Conservation (phyloP, 1,140 invertebrate species). For the Pachyrhynchus sulphureomaculatus region DNA sequence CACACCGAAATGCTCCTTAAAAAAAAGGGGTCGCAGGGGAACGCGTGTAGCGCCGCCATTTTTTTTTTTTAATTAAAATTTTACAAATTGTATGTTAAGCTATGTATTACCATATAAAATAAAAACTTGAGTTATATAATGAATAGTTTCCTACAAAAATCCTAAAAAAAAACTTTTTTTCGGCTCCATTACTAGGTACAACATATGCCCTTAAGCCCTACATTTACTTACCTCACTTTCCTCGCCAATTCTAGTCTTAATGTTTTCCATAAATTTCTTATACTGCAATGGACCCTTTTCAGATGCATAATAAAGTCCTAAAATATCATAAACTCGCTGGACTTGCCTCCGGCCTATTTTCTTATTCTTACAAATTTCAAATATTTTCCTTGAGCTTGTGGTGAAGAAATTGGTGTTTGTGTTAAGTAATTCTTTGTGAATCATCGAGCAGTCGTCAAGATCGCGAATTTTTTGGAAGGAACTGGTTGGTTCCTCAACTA, state of each 20-base stretch:
- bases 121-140: too few species aligned
- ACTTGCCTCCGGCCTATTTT: slow-evolving; percentile 41
- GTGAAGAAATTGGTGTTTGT: slow-evolving; percentile 8
- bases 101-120: too few species aligned
- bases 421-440: slow-evolving; percentile 28
- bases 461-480: slow-evolving; percentile 42
- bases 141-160: too few species aligned
- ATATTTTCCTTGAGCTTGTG: slow-evolving; percentile 22
- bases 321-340: slow-evolving; percentile 39
- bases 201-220: too few species aligned
- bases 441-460: slow-evolving; percentile 28
- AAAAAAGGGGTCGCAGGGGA: too few species aligned
- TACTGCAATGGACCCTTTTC: slow-evolving; percentile 18
- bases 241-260: slow-evolving; percentile 31
- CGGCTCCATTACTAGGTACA: too few species aligned
- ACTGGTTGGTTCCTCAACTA: slow-evolving; percentile 42
- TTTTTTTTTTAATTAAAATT: too few species aligned
- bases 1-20: too few species aligned
- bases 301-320: slow-evolving; percentile 28
- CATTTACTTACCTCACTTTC: slow-evolving; percentile 30
- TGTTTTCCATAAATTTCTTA: slow-evolving; percentile 23
- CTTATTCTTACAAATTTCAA: slow-evolving; percentile 21
- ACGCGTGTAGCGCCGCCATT: too few species aligned
- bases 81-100: too few species aligned
- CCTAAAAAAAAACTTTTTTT: too few species aligned